Conservation (phyloP, 2,888 invertebrate genomes). For the Eubasilissa splendida region DNA sequence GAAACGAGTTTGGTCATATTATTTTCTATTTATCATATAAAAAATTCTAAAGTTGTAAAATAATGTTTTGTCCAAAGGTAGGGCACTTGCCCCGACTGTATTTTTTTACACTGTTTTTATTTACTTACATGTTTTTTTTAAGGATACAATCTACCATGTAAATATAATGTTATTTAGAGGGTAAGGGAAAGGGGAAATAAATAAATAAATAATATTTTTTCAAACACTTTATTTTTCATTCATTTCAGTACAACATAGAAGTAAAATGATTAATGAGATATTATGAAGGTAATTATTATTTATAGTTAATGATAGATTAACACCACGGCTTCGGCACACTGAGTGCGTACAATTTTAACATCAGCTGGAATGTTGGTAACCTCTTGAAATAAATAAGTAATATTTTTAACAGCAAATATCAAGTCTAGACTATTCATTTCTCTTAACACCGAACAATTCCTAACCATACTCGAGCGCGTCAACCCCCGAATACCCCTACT, state of each 20-base stretch:
- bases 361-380: constrained; percentile 52
- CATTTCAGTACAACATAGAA: constrained; percentile 75
- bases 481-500: no score
- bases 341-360: constrained; percentile 46
- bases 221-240: constrained; percentile 74
- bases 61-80: no score
- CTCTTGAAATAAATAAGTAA: constrained; percentile 51
- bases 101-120: no score
- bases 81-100: no score
- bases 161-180: not conserved
- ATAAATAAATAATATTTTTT: constrained; percentile 61
- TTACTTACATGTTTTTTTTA: no score
- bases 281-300: constrained; percentile 69
- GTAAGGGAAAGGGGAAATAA: not conserved
- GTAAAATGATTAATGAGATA: constrained; percentile 74
- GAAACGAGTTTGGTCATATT: no score
- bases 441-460: constrained; percentile 54
- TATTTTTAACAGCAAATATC: constrained; percentile 56
- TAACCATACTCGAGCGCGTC: constrained; percentile 16
- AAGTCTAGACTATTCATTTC: constrained; percentile 48
- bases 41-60: no score
- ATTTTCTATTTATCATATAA: no score
- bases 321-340: constrained; percentile 41
- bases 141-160: not conserved
- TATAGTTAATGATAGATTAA: constrained; percentile 57